Conservation (phyloP, 2,888 invertebrate species). For the Athalia cordata region DNA sequence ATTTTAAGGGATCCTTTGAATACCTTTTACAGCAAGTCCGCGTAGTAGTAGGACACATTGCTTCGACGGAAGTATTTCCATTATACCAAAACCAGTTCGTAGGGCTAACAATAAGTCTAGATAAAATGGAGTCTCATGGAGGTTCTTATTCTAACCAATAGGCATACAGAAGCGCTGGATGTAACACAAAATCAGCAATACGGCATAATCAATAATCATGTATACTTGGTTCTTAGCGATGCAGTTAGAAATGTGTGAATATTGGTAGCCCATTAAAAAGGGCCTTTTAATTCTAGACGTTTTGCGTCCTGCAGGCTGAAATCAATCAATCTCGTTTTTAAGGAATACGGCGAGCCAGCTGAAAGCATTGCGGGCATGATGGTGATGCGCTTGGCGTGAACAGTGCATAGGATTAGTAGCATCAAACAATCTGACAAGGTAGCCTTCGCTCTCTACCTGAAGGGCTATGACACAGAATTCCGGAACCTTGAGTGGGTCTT, state of each 20-base stretch:
- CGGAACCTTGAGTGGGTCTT: constrained; percentile 82
- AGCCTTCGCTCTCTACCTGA: constrained; percentile 79
- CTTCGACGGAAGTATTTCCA: too few relatives aligned
- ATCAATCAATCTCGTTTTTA: constrained; percentile 46
- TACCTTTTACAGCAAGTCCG: too few relatives aligned
- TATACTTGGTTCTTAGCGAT: neutral
- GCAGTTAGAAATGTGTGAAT: neutral
- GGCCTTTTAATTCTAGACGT: constrained; percentile 1
- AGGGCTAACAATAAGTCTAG: too few relatives aligned
- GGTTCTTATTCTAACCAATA: too few relatives aligned
- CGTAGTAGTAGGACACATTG: too few relatives aligned
- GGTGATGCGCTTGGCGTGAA: constrained; percentile 47
- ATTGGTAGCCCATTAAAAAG: constrained; percentile 39
- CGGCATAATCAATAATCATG: neutral
- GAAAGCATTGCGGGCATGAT: constrained; percentile 47
- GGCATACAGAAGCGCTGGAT: too few relatives aligned
- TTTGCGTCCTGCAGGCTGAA: neutral
- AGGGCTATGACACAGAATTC: constrained; percentile 81
- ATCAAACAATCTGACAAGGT: constrained; percentile 82
- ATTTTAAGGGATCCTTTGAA: too few relatives aligned
- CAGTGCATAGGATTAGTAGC: constrained; percentile 72
- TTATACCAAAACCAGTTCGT: too few relatives aligned
- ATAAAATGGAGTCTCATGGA: too few relatives aligned
- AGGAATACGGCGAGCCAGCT: constrained; percentile 48
- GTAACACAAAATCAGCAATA: neutral